Evolutionary conservation across 1,140 invertebrate genomes (phyloP), one percentile per base, ranked within the genome.

Genomic region (Solenopsis invicta): DNA sequence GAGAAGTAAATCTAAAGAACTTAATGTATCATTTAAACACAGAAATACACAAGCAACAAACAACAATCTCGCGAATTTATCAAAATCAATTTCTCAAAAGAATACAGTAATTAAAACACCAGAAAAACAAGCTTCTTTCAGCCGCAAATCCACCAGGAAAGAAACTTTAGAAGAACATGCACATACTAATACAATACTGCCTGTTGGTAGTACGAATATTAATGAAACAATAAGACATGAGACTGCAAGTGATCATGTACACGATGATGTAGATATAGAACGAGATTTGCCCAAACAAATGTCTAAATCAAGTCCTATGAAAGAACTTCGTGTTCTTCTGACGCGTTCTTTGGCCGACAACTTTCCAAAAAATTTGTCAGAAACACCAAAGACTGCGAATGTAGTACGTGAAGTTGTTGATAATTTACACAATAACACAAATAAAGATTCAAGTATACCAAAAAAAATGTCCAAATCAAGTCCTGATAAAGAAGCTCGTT

Each of bases 71-170:
- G 2, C 5, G 18, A 74, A 54, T 56, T 0, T 9, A 12, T 74
- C 71, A 37, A 54, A 74, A 21, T 54, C 71, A 37, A 21, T 2
- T 56, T 74, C 50, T 52, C 71, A 10, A 37, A 74, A 21, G 5
- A 74, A 0, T 37, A 0, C 5, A 72, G 4, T 37, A 56, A 2
- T 2, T 21, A 37, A 54, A 21, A n/a, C 50, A 10, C 5, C 9
- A 74, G 52, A 74, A 54, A 37, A 56, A 56, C 9, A 37, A 13
- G 2, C 54, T 74, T 34, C 29, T 24, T 48, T 16, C 24, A 74
- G 18, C 9, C 71, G 4, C 9, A 74, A 54, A 0, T 74, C 10
- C 6, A 74, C 4, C 5, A 74, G 5, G 13, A 24, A 72, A 8
- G 16, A 52, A 34, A 52, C 29, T 52, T 72, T n/a, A 16, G 37